phyloP scores from a whole-genome alignment of 2,888 invertebrate genomes.

The Tuberolachnus salignus region DNA sequence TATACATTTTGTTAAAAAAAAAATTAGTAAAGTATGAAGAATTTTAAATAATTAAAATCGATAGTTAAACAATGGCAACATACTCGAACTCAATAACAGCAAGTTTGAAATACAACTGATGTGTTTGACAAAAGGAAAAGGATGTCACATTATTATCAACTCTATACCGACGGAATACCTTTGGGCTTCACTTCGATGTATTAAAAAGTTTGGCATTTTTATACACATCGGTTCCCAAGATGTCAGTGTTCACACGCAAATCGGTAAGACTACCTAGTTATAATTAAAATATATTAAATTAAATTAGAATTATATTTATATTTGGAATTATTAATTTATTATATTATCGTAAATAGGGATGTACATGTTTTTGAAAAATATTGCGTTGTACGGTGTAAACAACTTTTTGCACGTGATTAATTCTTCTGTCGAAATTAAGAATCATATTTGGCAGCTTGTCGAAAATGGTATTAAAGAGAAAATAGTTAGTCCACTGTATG shows the following conservation, averaged over 20 bases:
- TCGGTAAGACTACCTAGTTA: slow-evolving; percentile 62
- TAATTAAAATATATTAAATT: background rate
- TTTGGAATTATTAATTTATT: background rate
- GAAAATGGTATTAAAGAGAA: slow-evolving; percentile 48
- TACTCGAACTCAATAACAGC: slow-evolving; percentile 53
- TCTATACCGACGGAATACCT: slow-evolving; percentile 68
- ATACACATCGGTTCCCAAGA: slow-evolving; percentile 70
- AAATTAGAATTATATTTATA: background rate
- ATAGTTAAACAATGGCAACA: slow-evolving; percentile 43
- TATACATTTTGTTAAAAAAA: too few species aligned
- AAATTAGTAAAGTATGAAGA: background rate
- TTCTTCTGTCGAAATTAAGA: slow-evolving; percentile 29
- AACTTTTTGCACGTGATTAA: slow-evolving; percentile 17
- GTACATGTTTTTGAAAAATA: slow-evolving; percentile 68
- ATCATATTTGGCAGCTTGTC: slow-evolving; percentile 14
- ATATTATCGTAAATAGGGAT: slow-evolving; percentile 64
- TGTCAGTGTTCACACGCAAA: slow-evolving; percentile 66
- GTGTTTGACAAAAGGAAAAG: slow-evolving; percentile 57
- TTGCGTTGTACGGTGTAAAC: slow-evolving; percentile 68
- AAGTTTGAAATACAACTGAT: slow-evolving; percentile 56
- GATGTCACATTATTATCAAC: slow-evolving; percentile 67
- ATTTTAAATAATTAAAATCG: slow-evolving; percentile 11
- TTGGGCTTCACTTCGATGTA: slow-evolving; percentile 66
- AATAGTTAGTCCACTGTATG: slow-evolving; percentile 45
- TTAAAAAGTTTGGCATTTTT: slow-evolving; percentile 67